These are phyloP conservation scores for Cyanistes caeruleus DNA, from an alignment of 2,113 vertebrate genomes.

Conservation along the genomic window DNA sequence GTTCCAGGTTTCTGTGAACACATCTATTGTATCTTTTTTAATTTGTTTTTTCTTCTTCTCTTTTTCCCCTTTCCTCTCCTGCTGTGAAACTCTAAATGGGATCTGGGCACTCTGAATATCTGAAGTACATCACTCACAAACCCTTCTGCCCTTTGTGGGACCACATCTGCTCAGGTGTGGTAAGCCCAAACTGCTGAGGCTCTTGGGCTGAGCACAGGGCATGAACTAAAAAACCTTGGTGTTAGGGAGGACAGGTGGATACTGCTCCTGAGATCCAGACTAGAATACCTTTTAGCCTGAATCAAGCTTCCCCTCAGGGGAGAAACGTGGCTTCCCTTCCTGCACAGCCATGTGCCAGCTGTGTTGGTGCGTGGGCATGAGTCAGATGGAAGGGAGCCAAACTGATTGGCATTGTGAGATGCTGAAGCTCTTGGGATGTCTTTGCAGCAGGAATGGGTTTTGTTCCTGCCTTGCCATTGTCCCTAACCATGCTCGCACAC, in stretches of 20 bases:
- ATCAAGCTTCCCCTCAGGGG: background rate
- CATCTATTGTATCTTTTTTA: background rate
- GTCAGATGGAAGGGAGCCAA: background rate
- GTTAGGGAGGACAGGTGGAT: background rate
- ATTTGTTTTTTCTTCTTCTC: background rate
- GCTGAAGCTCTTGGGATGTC: background rate
- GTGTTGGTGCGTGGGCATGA: background rate
- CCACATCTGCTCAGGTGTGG: background rate
- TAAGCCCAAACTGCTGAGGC: background rate
- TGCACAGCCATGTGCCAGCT: background rate
- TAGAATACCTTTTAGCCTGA: background rate
- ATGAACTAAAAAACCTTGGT: background rate
- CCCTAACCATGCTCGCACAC: fast-evolving
- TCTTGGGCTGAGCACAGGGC: background rate
- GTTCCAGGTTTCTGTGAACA: background rate
- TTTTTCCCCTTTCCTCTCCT: background rate
- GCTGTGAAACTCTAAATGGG: background rate
- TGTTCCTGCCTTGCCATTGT: background rate
- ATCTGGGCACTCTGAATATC: background rate
- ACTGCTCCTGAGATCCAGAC: background rate
- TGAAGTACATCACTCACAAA: background rate
- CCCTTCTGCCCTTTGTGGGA: background rate
- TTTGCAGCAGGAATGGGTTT: background rate
- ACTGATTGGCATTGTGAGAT: background rate
- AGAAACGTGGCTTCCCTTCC: background rate